A percentile compares a stretch with the other conserved stretches of the same genome.
Conservation (phyloP, 1,140 invertebrate genomes). For the Drosophila hydei region DNA sequence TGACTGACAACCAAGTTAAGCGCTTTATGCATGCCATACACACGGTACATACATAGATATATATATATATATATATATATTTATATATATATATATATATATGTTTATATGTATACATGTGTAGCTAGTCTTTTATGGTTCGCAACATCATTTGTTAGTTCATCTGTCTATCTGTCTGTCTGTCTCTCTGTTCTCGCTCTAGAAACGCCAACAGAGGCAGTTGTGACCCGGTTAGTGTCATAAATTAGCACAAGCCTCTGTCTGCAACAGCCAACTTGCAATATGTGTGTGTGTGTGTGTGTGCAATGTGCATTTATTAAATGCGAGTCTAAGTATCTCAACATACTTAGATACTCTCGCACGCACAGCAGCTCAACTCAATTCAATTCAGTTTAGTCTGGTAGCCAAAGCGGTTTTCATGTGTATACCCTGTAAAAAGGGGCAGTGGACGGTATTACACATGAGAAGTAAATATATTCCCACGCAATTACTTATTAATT, state of each 20-base stretch:
- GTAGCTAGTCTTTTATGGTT: conserved; percentile 72
- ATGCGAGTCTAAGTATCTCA: conserved; percentile 29
- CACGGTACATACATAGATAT: conserved; percentile 7
- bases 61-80: conserved; percentile 9
- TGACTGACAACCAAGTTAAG: conserved; percentile 54
- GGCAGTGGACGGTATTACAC: too few species aligned
- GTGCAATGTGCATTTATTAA: conserved; percentile 57
- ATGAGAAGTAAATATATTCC: too few species aligned
- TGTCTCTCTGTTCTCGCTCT: conserved; percentile 46
- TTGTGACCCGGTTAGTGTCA: conserved; percentile 69
- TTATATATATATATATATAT: conserved; percentile 50
- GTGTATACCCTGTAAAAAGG: conserved; percentile 28
- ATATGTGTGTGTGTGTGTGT: background rate
- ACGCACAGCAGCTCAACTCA: conserved; percentile 56
- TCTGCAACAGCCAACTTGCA: conserved; percentile 33
- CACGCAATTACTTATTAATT: too few species aligned
- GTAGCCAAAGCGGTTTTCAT: conserved; percentile 43
- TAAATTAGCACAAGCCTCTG: conserved; percentile 68
- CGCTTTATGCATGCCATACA: conserved; percentile 63
- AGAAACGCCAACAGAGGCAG: conserved; percentile 54
- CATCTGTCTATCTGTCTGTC: background rate
- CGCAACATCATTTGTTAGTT: conserved; percentile 46
- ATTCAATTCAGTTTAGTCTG: conserved; percentile 41
- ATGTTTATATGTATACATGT: conserved; percentile 6
- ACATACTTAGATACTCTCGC: conserved; percentile 31